A percentile compares a stretch with the other conserved stretches of the same genome.
Conservation (phyloP, 2,113 vertebrate genomes). For the Romanogobio albipinnatus region DNA sequence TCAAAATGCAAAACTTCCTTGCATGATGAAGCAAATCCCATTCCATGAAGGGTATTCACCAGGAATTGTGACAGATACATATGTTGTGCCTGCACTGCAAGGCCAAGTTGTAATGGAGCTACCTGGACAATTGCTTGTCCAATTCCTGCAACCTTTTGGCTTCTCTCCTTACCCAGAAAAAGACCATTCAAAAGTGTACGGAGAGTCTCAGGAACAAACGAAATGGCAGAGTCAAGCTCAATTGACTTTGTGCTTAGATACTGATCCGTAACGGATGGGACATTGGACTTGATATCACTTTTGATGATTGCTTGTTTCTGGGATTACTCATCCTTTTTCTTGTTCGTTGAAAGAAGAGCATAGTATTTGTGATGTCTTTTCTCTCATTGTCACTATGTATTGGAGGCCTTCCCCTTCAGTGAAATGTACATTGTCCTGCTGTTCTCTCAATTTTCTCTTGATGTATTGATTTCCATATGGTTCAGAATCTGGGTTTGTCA, state of each 20-base stretch:
- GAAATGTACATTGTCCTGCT: background rate
- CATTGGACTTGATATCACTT: too few relatives aligned
- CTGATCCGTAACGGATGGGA: too few relatives aligned
- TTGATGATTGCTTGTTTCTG: background rate
- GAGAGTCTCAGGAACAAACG: background rate
- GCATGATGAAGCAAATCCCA: background rate
- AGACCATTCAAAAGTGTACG: background rate
- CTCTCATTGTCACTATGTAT: background rate
- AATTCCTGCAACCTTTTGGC: background rate
- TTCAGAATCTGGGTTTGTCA: too few relatives aligned
- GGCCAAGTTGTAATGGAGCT: background rate
- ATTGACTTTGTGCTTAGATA: background rate
- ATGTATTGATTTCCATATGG: too few relatives aligned
- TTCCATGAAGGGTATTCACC: background rate
- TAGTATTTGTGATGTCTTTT: background rate
- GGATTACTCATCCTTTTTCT: background rate
- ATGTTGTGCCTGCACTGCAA: background rate
- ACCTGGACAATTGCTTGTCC: background rate
- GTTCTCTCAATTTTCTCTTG: background rate
- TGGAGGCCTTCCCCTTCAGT: background rate
- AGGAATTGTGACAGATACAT: background rate
- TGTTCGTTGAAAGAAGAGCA: background rate
- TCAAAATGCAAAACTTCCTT: background rate
- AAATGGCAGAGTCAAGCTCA: background rate
- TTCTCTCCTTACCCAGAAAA: background rate